These are phyloP conservation scores for Drosophila novamexicana DNA, from an alignment of 1,140 invertebrate genomes.

Conservation along the genomic window DNA sequence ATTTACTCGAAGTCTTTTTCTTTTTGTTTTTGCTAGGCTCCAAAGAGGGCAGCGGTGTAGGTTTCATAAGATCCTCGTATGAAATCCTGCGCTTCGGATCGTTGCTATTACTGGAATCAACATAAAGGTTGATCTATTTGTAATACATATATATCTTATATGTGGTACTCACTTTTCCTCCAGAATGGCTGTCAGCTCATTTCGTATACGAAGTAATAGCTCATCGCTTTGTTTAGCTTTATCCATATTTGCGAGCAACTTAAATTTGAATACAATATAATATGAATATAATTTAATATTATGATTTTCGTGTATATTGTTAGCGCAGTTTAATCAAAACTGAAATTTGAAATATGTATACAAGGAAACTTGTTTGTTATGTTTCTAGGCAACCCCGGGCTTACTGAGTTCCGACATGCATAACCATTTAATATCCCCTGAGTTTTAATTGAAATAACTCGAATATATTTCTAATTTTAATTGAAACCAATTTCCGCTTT, in stretches of 20 bases:
- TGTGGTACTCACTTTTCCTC: constrained; percentile 55
- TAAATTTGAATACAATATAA: constrained; percentile 37
- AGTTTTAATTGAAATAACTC: too few species aligned
- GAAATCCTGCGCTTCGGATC: constrained; percentile 41
- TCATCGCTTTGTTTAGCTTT: constrained; percentile 57
- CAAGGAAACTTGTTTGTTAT: constrained; percentile 36
- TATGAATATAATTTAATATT: constrained; percentile 7
- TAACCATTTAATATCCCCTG: neutral
- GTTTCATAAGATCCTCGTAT: constrained; percentile 50
- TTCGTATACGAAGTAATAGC: constrained; percentile 63
- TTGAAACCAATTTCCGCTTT: too few species aligned
- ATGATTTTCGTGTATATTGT: neutral
- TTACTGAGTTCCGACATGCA: constrained; percentile 22
- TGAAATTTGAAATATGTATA: constrained; percentile 11
- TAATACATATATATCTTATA: neutral
- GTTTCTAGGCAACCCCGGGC: constrained; percentile 61
- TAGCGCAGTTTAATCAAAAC: neutral
- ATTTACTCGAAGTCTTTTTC: constrained; percentile 15
- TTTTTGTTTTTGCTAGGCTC: neutral
- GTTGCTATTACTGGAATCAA: constrained; percentile 29
- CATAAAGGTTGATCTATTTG: neutral
- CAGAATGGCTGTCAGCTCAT: constrained; percentile 67
- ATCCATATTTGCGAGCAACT: constrained; percentile 38
- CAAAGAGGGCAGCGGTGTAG: constrained; percentile 49
- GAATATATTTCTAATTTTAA: too few species aligned